These are phyloP conservation scores for Scarus forsteni DNA, from an alignment of 2,797 vertebrate genomes.

Conservation along the genomic window DNA sequence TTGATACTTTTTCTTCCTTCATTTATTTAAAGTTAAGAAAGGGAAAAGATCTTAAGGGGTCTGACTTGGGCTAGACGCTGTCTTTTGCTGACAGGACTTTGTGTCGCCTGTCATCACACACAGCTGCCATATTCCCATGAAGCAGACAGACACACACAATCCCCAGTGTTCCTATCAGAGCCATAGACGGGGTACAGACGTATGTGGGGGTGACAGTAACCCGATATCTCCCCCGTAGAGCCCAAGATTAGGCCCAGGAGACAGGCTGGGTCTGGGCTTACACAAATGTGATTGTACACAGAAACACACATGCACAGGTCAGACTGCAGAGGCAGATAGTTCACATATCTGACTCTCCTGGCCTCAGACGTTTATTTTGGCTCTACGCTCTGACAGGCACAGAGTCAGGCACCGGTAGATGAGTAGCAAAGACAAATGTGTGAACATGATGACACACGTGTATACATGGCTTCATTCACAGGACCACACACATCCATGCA, in stretches of 20 bases:
- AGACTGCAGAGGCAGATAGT: conserved; percentile 66
- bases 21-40: conserved; percentile 53
- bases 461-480: conserved; percentile 26
- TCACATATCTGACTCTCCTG: conserved; percentile 69
- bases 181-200: conserved; percentile 50
- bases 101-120: conserved; percentile 61
- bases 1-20: conserved; percentile 50
- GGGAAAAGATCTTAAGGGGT: conserved; percentile 42
- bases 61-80: conserved; percentile 40
- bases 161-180: conserved; percentile 59
- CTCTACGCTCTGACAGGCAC: conserved; percentile 55
- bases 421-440: conserved; percentile 76
- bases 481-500: conserved; percentile 62
- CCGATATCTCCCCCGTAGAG: conserved; percentile 66
- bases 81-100: conserved; percentile 55
- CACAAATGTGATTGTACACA: conserved; percentile 39
- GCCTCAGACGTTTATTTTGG: conserved; percentile 77
- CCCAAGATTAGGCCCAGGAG: conserved; percentile 77
- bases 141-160: conserved; percentile 43
- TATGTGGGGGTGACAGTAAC: conserved; percentile 69
- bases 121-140: conserved; percentile 19
- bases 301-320: conserved; percentile 43
- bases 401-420: conserved; percentile 62
- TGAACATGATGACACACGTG: conserved; percentile 68
- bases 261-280: conserved; percentile 67